phyloP scores from a whole-genome alignment of 2,113 vertebrate genomes.

The Meles meles region DNA sequence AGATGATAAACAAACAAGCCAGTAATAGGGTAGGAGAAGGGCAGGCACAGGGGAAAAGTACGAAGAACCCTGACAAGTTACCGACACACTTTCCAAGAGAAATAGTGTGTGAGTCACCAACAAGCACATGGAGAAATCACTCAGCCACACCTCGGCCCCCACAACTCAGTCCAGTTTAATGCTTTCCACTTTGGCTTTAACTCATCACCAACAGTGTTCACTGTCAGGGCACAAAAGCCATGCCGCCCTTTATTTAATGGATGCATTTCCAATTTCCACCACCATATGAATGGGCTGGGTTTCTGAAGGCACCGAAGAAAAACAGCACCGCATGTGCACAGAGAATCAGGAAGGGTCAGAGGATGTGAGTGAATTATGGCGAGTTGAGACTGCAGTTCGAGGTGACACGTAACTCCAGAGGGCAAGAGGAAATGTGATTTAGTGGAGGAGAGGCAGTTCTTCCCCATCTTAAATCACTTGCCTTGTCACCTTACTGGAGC shows the following conservation, averaged over 20 bases:
- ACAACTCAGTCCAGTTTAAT: background rate
- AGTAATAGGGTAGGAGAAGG: background rate
- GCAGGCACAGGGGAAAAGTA: background rate
- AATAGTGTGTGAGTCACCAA: background rate
- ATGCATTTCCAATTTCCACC: background rate
- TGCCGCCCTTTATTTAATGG: background rate
- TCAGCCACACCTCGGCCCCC: background rate
- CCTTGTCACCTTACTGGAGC: constrained; percentile 69
- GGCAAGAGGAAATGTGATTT: constrained; percentile 64
- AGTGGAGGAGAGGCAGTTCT: constrained; percentile 67
- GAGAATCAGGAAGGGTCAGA: background rate
- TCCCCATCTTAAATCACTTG: constrained; percentile 71
- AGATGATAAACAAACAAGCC: background rate
- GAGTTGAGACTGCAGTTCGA: constrained; percentile 11
- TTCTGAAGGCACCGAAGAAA: background rate
- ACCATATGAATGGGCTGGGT: background rate
- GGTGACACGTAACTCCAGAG: constrained; percentile 51
- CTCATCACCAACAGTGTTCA: background rate
- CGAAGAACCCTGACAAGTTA: background rate
- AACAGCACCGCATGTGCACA: background rate
- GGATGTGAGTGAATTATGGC: background rate
- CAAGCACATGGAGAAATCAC: background rate
- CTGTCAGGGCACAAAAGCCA: background rate
- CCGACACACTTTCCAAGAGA: background rate
- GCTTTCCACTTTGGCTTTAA: constrained; percentile 22